Percentiles rank a stretch among this genome's conserved stretches.
Conservation (phyloP, 1,140 invertebrate species). For the Heliconius melpomene region DNA sequence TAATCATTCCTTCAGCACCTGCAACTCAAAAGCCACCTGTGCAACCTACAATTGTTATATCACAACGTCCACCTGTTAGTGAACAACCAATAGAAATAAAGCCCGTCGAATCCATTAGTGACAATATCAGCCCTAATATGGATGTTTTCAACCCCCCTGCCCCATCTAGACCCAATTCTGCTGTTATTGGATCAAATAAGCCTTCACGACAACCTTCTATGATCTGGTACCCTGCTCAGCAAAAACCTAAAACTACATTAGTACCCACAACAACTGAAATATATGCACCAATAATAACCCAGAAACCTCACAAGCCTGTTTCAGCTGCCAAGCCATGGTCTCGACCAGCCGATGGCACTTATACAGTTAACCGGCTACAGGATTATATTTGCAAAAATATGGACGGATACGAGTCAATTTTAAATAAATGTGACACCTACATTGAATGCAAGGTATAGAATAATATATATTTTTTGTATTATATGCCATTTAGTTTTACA, state of each 20-base stretch:
- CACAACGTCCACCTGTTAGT: neutral
- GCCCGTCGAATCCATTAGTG: too few species aligned
- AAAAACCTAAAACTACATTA: neutral
- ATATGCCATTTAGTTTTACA: neutral
- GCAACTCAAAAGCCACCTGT: neutral
- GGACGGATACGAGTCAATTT: constrained; percentile 50
- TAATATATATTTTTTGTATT: neutral
- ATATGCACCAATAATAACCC: neutral
- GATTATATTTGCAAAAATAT: constrained; percentile 45
- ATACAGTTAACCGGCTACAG: constrained; percentile 12
- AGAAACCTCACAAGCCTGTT: constrained; percentile 1
- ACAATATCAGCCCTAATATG: neutral
- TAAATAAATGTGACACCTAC: constrained; percentile 52
- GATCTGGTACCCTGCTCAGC: neutral
- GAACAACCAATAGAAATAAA: neutral
- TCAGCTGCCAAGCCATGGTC: neutral
- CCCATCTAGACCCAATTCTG: neutral
- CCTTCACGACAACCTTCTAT: neutral
- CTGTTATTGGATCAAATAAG: neutral
- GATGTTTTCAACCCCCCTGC: neutral
- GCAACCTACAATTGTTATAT: neutral
- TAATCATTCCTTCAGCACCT: neutral
- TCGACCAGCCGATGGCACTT: neutral
- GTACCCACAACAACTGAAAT: constrained; percentile 10
- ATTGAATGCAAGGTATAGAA: constrained; percentile 59